These are phyloP conservation scores for Epiblema foenella DNA, from an alignment of 2,888 invertebrate genomes.

Conservation along the genomic window DNA sequence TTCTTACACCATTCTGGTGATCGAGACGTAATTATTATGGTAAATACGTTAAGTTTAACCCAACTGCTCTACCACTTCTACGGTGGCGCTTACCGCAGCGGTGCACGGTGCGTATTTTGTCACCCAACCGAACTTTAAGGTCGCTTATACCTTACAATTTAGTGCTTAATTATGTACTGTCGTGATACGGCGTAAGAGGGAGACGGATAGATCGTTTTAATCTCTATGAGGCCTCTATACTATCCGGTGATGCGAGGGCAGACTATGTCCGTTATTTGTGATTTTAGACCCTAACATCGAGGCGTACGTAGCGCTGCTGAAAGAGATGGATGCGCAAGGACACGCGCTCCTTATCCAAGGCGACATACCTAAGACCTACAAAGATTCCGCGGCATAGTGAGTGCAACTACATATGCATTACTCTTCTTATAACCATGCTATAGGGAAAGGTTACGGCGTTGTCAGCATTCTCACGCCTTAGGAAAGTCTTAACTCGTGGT, in stretches of 20 bases:
- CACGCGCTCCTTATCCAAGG: constrained; percentile 64
- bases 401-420: constrained; percentile 46
- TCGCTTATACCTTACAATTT: too few species aligned
- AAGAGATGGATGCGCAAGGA: constrained; percentile 70
- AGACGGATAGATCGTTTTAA: not conserved
- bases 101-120: not conserved
- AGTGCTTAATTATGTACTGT: too few species aligned
- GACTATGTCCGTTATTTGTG: not conserved
- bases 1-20: too few species aligned
- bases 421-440: too few species aligned
- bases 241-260: not conserved
- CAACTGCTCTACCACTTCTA: too few species aligned
- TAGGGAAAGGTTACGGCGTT: too few species aligned
- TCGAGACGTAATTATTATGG: too few species aligned
- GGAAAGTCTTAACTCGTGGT: too few species aligned
- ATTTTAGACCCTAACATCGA: constrained; percentile 66
- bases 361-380: constrained; percentile 65
- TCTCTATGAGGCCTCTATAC: not conserved
- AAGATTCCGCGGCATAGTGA: constrained; percentile 71
- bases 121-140: not conserved
- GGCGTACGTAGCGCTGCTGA: constrained; percentile 67
- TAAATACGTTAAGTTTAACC: not conserved
- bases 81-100: not conserved
- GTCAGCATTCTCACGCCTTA: too few species aligned
- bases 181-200: too few species aligned